Evolutionary conservation across 2,888 invertebrate genomes (phyloP).

Genomic region (Aradus depressus): DNA sequence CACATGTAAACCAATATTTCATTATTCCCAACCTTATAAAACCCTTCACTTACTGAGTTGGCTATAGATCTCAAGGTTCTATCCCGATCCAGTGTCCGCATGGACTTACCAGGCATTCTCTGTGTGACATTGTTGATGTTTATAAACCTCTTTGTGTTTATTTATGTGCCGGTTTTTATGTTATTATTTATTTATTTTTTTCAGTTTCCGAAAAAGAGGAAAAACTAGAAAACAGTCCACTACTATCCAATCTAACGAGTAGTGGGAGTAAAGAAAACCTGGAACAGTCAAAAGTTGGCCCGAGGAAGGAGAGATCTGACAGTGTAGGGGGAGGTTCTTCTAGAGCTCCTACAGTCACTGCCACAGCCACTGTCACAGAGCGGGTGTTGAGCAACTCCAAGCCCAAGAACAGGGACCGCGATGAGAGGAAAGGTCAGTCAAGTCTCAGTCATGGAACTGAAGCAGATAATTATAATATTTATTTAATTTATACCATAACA

Average conservation of each 20-base stretch:
- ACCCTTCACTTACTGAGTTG: too few relatives aligned
- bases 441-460: neutral
- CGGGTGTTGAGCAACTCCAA: too few relatives aligned
- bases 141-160: neutral
- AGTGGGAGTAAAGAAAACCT: conserved; percentile 32
- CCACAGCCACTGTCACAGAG: too few relatives aligned
- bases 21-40: too few relatives aligned
- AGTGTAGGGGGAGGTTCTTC: too few relatives aligned
- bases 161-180: neutral
- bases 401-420: conserved; percentile 12
- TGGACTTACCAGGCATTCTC: too few relatives aligned
- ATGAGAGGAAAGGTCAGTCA: conserved; percentile 11
- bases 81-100: too few relatives aligned
- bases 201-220: conserved; percentile 21
- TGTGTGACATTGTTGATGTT: too few relatives aligned
- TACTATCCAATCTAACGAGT: too few relatives aligned
- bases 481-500: conserved; percentile 33
- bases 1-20: too few relatives aligned
- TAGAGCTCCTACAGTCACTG: too few relatives aligned
- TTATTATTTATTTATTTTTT: conserved; percentile 1
- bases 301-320: conserved; percentile 1
- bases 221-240: conserved; percentile 12
- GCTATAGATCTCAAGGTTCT: too few relatives aligned
- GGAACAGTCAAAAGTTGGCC: conserved; percentile 15
- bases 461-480: conserved; percentile 2